Evolutionary conservation across 2,113 vertebrate genomes (phyloP), one percentile per base, ranked within the genome.

Genomic region (Coptodon rendalli): DNA sequence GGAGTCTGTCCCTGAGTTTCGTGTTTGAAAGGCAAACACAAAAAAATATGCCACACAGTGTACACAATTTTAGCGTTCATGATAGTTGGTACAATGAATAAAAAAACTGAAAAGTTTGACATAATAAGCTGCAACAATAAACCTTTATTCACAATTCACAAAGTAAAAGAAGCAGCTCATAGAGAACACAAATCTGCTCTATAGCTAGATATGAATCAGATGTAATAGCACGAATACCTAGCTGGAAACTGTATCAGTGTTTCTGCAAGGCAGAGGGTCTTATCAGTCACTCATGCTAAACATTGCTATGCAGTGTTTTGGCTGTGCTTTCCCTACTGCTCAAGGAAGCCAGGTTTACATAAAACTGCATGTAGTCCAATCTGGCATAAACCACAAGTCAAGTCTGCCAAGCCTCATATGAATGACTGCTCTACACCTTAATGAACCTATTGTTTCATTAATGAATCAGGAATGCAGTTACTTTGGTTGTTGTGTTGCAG

Each of bases 21-120:
- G 52, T 27, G 79, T 91, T 66, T 80, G 12, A 92, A 88, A 85
- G 68, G 43, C 9, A 92, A 89, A 82, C 19, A 83, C 6, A 66
- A 66, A 31, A 80, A 91, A 73, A 86, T 76, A 76, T 13, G 76
- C 29, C n/a, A 31, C 54, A 54, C 86, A 89, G 9, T 52, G n/a
- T 45, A 48, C 48, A 83, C 61, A 53, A 34, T 59, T 40, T 22
- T 22, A 45, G 53, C 5, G 34, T 57, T 81, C 36, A 29, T 14
- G 36, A 17, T 57, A 7, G 9, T 48, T 78, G 17, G 16, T 52
- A 78, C 45, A 52, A 78, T 52, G 48, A 31, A 78, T 78, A 73
- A 29, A 48, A 17, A 17, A 45, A 54, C 48, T 9, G 36, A 19
- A 76, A 68, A 68, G 45, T 86, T 68, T 48, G 27, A 52, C 17